Base-by-base conservation (phyloP, 2,113 vertebrate genomes). In the Nymphicus hollandicus region DNA sequence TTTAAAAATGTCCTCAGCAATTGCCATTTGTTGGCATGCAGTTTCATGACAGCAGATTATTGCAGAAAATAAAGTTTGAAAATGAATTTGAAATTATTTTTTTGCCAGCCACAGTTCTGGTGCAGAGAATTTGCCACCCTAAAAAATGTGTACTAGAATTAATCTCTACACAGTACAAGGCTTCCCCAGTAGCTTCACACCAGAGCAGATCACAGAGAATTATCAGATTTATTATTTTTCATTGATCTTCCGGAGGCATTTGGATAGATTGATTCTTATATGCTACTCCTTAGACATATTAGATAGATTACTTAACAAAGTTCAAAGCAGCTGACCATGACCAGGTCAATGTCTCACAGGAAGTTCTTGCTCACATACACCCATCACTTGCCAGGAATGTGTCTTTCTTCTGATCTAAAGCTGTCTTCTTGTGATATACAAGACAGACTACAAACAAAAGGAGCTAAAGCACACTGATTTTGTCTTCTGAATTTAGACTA, bases 281-380 rank as follows among this genome's bases (percentile, higher is more conserved):
- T 33, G 69, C 56, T 91, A 74, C 46, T 83, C 88, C 43, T 91
- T 68, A 79, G 93, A 95, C 63, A 47, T 82, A 58, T 81, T 74
- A 96, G 95, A 96, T 43, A 91, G 91, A 94, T 91, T 81, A 86
- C 64, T 90, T 88, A 90, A 97, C 84, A 95, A 93, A 97, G 93
- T 95, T 94, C 91, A 24, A 28, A 86, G 95, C 64, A 93, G 88
- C 85, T 96, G 88, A 79, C 76, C 4, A 1, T 86, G 90, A 94
- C 71, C 64, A 22, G 18, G 72, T 94, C 93, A 90, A 68, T 92
- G 94, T 92, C 76, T 94, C 88, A 93, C 90, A 94, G 72, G 90
- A 97, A 95, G 88, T 90, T 95, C 90, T 94, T 81, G 82, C 71
- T 91, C 85, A 70, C 63, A 86, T 53, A 68, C 46, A 88, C 64